These are phyloP conservation scores for Microtus pennsylvanicus DNA, from an alignment of 2,113 vertebrate genomes.

Conservation along the genomic window DNA sequence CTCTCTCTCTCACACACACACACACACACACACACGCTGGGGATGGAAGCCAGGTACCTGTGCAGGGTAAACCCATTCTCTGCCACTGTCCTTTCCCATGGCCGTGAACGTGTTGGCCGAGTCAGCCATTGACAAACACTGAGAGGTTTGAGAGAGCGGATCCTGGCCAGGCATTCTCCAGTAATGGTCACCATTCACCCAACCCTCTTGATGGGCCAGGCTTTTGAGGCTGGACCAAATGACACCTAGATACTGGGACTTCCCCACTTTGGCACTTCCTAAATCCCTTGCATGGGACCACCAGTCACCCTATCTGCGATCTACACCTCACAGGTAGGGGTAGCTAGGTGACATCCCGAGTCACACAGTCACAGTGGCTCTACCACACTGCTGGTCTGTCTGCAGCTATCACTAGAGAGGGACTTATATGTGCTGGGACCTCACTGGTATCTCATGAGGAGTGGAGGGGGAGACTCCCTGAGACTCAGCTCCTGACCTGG, in stretches of 20 bases:
- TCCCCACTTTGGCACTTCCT: background rate
- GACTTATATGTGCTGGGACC: background rate
- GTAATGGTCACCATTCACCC: background rate
- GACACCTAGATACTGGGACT: background rate
- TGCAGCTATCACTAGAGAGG: background rate
- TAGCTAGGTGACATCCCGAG: background rate
- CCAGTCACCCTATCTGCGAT: background rate
- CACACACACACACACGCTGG: background rate
- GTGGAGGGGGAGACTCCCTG: background rate
- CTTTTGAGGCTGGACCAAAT: background rate
- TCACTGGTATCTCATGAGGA: background rate
- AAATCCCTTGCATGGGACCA: background rate
- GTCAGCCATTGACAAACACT: background rate
- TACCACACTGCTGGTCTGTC: background rate
- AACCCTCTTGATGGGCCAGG: background rate
- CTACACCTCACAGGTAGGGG: background rate
- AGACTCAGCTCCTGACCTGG: background rate
- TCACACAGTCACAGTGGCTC: background rate
- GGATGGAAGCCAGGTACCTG: background rate
- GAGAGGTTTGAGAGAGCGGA: background rate
- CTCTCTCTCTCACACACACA: background rate
- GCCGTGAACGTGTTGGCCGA: background rate
- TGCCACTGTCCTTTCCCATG: background rate
- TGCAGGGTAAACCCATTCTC: background rate
- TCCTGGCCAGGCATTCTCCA: background rate